Conservation (phyloP, 2,888 invertebrate genomes). For the Diabrotica balteata region DNA sequence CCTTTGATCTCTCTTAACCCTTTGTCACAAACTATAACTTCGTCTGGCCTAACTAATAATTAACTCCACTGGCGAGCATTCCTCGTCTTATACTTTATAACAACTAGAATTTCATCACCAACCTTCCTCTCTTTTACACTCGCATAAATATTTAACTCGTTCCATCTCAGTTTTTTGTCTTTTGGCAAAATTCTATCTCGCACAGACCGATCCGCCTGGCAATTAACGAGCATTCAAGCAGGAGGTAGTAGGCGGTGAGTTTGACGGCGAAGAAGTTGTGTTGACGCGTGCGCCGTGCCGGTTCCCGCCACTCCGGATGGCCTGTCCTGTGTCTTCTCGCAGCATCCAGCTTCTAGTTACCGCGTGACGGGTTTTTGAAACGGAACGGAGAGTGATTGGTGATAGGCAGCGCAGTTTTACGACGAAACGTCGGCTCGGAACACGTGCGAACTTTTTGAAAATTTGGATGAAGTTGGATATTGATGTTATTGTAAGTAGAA, state of each 20-base stretch:
- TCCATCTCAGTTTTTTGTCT: too few relatives aligned
- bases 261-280: conserved; percentile 44
- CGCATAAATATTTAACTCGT: too few relatives aligned
- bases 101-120: too few relatives aligned
- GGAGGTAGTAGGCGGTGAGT: conserved; percentile 48
- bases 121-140: too few relatives aligned
- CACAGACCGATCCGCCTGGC: conserved; percentile 39
- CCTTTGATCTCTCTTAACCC: too few relatives aligned
- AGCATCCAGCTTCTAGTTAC: conserved; percentile 54
- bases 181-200: too few relatives aligned
- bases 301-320: conserved; percentile 21
- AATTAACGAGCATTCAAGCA: conserved; percentile 55
- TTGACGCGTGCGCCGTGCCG: conserved; percentile 50
- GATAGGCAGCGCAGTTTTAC: background rate
- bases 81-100: too few relatives aligned
- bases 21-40: too few relatives aligned
- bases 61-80: too few relatives aligned
- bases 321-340: conserved; percentile 35
- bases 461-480: background rate
- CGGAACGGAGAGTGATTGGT: conserved; percentile 27
- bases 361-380: conserved; percentile 44
- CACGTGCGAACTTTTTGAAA: conserved; percentile 10
- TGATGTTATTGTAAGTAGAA: conserved; percentile 9
- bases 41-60: too few relatives aligned
- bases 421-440: background rate